Evolutionary conservation across 2,888 invertebrate species (phyloP).

Genomic region (Teleogryllus oceanicus): DNA sequence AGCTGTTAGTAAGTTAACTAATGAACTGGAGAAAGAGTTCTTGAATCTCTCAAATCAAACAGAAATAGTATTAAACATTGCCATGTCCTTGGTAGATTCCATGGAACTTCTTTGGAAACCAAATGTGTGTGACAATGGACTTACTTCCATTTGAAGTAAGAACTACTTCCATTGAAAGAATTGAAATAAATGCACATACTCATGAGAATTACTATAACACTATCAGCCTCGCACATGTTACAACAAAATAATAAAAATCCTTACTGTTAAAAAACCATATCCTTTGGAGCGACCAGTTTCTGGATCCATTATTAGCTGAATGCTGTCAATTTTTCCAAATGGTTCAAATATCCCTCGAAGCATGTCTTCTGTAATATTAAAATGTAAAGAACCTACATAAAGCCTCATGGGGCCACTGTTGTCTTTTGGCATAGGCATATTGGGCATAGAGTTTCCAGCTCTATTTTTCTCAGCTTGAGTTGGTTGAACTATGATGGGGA

Average conservation of each 20-base stretch:
- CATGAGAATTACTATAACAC: background rate
- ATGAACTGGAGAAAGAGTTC: too few species aligned
- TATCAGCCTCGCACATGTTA: background rate
- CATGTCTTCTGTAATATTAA: constrained; percentile 99
- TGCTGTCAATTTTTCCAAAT: constrained; percentile 93
- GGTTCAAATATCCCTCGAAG: constrained; percentile 96
- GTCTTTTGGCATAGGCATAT: constrained; percentile 79
- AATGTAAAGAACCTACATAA: constrained; percentile 96
- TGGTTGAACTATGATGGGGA: constrained; percentile 97
- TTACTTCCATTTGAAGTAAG: too few species aligned
- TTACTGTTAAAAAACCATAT: constrained; percentile 94
- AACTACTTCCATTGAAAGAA: too few species aligned
- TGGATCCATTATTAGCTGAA: constrained; percentile 92
- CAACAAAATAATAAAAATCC: constrained; percentile 42
- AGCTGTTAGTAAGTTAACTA: too few species aligned
- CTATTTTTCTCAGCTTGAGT: constrained; percentile 93
- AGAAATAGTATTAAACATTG: too few species aligned
- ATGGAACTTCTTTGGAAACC: too few species aligned
- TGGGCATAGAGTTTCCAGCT: constrained; percentile 74
- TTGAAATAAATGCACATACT: too few species aligned
- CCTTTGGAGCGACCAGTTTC: constrained; percentile 94
- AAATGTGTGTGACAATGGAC: too few species aligned
- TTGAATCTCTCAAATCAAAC: too few species aligned
- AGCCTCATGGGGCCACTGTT: constrained; percentile 93
- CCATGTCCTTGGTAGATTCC: too few species aligned